These are phyloP conservation scores for Lacerta viridis DNA, from an alignment of 2,797 vertebrate genomes.

Conservation along the genomic window DNA sequence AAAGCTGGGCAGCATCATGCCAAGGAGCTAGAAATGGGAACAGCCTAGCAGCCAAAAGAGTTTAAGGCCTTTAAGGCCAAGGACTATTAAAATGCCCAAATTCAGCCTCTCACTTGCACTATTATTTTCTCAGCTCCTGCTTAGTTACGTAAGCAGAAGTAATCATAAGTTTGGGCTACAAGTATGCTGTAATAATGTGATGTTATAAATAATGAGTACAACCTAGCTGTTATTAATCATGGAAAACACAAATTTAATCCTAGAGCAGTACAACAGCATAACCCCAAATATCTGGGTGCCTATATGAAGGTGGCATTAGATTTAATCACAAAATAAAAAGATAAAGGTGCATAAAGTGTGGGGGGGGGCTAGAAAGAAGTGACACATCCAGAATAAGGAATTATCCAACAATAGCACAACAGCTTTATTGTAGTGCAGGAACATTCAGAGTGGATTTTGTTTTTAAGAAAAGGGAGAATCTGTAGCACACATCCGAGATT, in stretches of 20 bases:
- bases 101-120: not conserved
- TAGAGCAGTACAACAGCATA: slow-evolving; percentile 34
- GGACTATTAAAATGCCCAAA: not conserved
- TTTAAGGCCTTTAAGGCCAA: accelerated
- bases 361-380: not conserved
- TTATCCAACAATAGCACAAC: not conserved
- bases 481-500: slow-evolving; percentile 69
- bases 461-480: slow-evolving; percentile 65
- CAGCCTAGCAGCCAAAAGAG: not conserved
- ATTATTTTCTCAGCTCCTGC: not conserved
- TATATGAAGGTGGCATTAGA: not conserved
- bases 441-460: slow-evolving; percentile 45
- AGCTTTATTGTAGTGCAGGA: slow-evolving; percentile 47
- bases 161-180: not conserved
- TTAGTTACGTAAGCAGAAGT: not conserved
- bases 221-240: slow-evolving; percentile 52
- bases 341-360: not conserved
- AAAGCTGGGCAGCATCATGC: slow-evolving; percentile 26
- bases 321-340: not conserved
- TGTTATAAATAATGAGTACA: not conserved
- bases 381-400: not conserved
- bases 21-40: slow-evolving; percentile 1
- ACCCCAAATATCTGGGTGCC: not conserved
- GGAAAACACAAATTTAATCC: slow-evolving; percentile 38
- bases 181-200: not conserved